These are phyloP conservation scores for Litoditis marina DNA, from an alignment of 2,888 invertebrate genomes.

Conservation along the genomic window DNA sequence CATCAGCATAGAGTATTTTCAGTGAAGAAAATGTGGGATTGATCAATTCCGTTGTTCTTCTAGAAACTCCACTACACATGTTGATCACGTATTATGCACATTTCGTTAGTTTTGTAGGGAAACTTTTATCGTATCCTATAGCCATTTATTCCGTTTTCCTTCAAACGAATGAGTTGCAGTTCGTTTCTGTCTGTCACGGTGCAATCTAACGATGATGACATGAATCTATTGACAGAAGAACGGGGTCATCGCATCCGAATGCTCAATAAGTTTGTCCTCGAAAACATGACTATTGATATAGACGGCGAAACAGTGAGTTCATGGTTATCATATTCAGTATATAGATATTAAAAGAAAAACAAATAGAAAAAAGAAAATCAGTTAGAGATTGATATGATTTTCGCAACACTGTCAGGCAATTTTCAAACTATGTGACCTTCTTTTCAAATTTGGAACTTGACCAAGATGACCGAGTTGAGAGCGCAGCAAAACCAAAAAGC, in stretches of 20 bases:
- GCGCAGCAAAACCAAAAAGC: no score
- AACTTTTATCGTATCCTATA: not conserved
- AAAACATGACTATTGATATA: conserved; percentile 55
- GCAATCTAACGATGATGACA: conserved; percentile 44
- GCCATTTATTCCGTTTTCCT: conserved; percentile 6
- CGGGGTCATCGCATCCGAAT: conserved; percentile 33
- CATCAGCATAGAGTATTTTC: no score
- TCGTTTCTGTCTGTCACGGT: conserved; percentile 58
- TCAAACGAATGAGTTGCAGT: conserved; percentile 29
- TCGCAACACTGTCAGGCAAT: no score
- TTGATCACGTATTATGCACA: no score
- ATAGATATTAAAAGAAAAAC: no score
- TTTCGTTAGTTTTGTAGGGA: not conserved
- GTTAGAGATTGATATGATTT: no score
- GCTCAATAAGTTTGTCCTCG: conserved; percentile 52
- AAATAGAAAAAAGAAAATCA: no score
- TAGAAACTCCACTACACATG: no score
- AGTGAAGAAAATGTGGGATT: no score
- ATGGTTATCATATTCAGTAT: no score
- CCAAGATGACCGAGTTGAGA: no score
- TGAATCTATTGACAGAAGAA: conserved; percentile 45
- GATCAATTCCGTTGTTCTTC: no score
- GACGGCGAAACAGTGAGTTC: conserved; percentile 32
- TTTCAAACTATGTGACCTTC: not conserved
- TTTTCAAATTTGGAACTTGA: not conserved